Evolutionary conservation across 2,888 invertebrate genomes (phyloP).

Genomic region (Hyposoter didymator): DNA sequence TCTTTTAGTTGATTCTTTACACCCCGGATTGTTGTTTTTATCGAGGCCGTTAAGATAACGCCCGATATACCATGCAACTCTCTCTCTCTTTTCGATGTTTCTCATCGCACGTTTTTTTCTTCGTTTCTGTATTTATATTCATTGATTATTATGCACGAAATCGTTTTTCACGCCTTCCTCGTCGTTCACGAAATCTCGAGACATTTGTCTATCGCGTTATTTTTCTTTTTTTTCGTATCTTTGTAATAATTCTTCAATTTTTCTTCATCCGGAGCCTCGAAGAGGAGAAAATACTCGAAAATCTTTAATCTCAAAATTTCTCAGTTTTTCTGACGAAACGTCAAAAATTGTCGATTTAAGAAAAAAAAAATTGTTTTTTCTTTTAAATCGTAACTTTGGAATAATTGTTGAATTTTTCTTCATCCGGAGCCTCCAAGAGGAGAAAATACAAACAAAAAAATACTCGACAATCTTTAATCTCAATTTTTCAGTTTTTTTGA

Average conservation of each 20-base stretch:
- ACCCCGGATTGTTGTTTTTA: conserved; percentile 21
- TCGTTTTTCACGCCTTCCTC: not conserved
- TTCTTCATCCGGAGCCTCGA: not conserved
- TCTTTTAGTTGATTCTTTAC: not conserved
- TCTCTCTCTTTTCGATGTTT: conserved; percentile 1
- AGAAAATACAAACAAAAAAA: not conserved
- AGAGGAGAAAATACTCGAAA: not conserved
- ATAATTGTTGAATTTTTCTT: not conserved
- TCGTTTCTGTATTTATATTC: not conserved
- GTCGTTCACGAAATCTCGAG: not conserved
- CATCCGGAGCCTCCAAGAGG: not conserved
- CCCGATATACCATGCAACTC: conserved; percentile 43
- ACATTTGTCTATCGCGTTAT: not conserved
- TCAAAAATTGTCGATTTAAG: no score
- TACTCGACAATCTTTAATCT: not conserved
- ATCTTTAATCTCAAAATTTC: not conserved
- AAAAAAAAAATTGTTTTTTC: not conserved
- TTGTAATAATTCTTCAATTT: not conserved
- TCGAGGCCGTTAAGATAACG: conserved; percentile 45
- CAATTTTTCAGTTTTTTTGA: no score
- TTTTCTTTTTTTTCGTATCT: not conserved
- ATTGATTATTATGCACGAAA: not conserved
- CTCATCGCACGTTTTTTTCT: conserved; percentile 2
- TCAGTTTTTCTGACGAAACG: no score
- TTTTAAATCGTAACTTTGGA: not conserved